Conservation (phyloP, 92 coral and sea anemone genomes). For the Porites lobata region DNA sequence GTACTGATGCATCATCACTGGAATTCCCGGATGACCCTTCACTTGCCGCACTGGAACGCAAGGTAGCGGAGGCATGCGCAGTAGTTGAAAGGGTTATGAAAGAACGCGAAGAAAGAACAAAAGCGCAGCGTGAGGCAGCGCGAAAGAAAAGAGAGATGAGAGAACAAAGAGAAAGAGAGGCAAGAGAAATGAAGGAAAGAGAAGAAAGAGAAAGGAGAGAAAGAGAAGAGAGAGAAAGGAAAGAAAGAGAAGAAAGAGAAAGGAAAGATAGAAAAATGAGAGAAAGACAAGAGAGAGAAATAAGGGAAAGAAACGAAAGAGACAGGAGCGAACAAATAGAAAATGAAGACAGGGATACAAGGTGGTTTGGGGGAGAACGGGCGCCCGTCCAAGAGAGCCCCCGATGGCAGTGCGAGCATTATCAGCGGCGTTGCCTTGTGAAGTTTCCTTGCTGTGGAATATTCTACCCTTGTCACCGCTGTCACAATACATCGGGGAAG, state of each 20-base stretch:
- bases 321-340: not conserved
- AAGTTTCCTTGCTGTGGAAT: too few species aligned
- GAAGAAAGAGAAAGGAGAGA: slow-evolving; percentile 5
- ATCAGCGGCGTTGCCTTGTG: too few species aligned
- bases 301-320: not conserved
- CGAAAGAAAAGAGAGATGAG: too few species aligned
- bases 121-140: not conserved
- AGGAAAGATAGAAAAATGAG: not conserved
- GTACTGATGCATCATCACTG: not conserved
- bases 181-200: not conserved
- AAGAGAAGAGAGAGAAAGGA: slow-evolving; percentile 1
- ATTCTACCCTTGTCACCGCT: too few species aligned
- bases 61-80: too few species aligned
- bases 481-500: too few species aligned
- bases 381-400: too few species aligned
- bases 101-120: slow-evolving; percentile 31
- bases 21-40: not conserved
- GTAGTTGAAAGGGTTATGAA: not conserved
- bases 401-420: too few species aligned
- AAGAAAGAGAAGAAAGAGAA: slow-evolving; percentile 2
- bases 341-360: not conserved
- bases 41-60: too few species aligned
- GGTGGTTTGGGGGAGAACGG: too few species aligned
- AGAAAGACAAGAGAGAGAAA: too few species aligned
- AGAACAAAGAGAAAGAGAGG: too few species aligned